Percentiles rank a stretch among this genome's conserved stretches.
phyloP scores from a whole-genome alignment of 2,888 invertebrate species.

The Platycheirus albimanus region DNA sequence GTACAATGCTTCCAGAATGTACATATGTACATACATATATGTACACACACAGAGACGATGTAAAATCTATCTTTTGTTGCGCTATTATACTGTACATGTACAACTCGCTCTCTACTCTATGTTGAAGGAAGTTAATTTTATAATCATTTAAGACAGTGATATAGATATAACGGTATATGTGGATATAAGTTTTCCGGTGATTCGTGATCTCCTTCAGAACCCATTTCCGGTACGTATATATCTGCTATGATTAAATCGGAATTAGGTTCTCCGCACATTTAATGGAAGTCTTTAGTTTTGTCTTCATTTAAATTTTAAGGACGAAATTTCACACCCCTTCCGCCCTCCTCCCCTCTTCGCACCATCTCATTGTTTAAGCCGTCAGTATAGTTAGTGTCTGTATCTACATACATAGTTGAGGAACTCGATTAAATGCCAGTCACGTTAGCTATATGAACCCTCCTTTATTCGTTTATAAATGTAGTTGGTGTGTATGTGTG shows the following conservation, averaged over 20 bases:
- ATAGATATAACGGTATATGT: neutral
- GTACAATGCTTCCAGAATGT: too few relatives aligned
- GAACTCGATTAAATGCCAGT: conserved; percentile 57
- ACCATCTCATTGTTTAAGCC: neutral
- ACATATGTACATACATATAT: neutral
- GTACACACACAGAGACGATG: neutral
- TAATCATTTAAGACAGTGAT: conserved; percentile 16
- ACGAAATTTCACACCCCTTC: conserved; percentile 22
- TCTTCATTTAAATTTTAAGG: conserved; percentile 62
- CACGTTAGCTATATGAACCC: conserved; percentile 63
- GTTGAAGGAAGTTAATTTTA: conserved; percentile 20
- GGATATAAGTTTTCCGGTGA: conserved; percentile 29
- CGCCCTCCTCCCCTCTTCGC: neutral
- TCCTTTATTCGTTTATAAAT: neutral
- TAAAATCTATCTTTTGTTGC: conserved; percentile 24
- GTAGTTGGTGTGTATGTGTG: neutral
- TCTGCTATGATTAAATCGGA: conserved; percentile 59
- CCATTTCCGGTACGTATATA: conserved; percentile 24
- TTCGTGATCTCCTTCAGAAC: conserved; percentile 39
- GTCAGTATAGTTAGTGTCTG: neutral
- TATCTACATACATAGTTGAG: neutral
- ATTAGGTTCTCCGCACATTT: conserved; percentile 65
- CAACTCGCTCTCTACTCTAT: neutral
- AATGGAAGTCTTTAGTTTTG: conserved; percentile 45
- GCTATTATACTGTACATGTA: too few relatives aligned